Evolutionary conservation across 2,797 vertebrate genomes (phyloP).

Genomic region (Tokudaia muenninki): DNA sequence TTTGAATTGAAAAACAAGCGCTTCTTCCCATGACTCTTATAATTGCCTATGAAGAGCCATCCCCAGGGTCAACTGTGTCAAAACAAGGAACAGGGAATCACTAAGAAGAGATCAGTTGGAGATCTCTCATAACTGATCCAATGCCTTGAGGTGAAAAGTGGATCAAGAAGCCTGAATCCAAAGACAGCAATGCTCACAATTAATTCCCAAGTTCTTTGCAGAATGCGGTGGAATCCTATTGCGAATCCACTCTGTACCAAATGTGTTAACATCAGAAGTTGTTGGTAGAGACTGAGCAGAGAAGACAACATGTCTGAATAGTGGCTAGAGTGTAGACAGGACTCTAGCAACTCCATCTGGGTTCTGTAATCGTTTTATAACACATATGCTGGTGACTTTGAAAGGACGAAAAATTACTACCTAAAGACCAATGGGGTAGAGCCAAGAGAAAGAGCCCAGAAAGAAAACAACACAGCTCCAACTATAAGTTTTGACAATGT

Average conservation of each 20-base stretch:
- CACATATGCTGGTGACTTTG: no score
- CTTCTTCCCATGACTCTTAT: slow-evolving; percentile 48
- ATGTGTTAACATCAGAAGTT: background rate
- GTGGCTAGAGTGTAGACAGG: no score
- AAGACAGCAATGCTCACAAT: background rate
- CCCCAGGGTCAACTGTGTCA: background rate
- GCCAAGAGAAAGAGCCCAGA: background rate
- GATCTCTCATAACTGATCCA: background rate
- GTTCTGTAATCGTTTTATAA: background rate
- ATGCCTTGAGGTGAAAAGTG: background rate
- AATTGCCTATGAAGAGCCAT: background rate
- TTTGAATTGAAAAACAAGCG: slow-evolving; percentile 58
- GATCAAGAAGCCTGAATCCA: background rate
- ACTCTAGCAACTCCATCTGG: background rate
- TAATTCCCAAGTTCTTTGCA: background rate
- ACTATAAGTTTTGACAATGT: background rate
- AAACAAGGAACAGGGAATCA: background rate
- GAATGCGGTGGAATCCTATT: background rate
- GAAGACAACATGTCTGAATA: background rate
- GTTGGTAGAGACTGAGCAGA: background rate
- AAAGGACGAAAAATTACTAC: background rate
- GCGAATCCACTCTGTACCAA: background rate
- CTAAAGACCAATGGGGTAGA: background rate
- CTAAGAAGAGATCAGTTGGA: background rate
- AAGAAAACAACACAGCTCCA: background rate